These are phyloP conservation scores for Cirrhinus molitorella DNA, from an alignment of 2,797 vertebrate species.

Conservation along the genomic window DNA sequence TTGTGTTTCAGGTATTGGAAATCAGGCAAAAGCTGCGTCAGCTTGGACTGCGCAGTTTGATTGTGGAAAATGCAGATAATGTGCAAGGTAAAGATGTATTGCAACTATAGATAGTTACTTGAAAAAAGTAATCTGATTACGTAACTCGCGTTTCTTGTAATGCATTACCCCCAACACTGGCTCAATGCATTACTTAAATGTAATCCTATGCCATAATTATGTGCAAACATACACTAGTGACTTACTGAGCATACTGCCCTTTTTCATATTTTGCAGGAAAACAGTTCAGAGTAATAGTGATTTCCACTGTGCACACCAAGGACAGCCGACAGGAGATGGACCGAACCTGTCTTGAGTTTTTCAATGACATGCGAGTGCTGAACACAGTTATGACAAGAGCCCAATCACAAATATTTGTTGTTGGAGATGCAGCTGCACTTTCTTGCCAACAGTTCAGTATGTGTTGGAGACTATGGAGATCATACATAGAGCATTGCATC, in stretches of 20 bases:
- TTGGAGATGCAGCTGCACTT: slow-evolving; percentile 88
- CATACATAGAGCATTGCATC: slow-evolving; percentile 84
- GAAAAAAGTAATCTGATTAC: too few relatives aligned
- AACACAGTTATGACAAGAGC: slow-evolving; percentile 93
- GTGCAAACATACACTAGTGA: not conserved
- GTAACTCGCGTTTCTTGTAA: too few relatives aligned
- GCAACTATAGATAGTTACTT: too few relatives aligned
- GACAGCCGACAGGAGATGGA: slow-evolving; percentile 76
- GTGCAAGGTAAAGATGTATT: slow-evolving; percentile 88
- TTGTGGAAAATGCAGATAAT: slow-evolving; percentile 86
- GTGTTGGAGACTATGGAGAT: slow-evolving; percentile 89
- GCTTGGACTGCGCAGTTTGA: slow-evolving; percentile 70
- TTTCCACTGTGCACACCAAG: slow-evolving; percentile 85
- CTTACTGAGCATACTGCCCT: not conserved
- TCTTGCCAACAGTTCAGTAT: slow-evolving; percentile 82
- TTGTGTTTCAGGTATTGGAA: slow-evolving; percentile 75
- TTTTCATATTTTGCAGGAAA: slow-evolving; percentile 77
- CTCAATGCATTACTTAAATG: not conserved
- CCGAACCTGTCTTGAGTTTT: slow-evolving; percentile 81
- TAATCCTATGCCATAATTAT: not conserved
- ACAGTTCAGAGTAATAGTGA: slow-evolving; percentile 88
- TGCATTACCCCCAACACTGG: too few relatives aligned
- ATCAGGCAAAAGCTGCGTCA: slow-evolving; percentile 79
- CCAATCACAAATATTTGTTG: slow-evolving; percentile 84
- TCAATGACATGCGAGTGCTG: slow-evolving; percentile 87